These are phyloP conservation scores for Pangasianodon gigas DNA, from an alignment of 2,113 vertebrate species.

Conservation along the genomic window DNA sequence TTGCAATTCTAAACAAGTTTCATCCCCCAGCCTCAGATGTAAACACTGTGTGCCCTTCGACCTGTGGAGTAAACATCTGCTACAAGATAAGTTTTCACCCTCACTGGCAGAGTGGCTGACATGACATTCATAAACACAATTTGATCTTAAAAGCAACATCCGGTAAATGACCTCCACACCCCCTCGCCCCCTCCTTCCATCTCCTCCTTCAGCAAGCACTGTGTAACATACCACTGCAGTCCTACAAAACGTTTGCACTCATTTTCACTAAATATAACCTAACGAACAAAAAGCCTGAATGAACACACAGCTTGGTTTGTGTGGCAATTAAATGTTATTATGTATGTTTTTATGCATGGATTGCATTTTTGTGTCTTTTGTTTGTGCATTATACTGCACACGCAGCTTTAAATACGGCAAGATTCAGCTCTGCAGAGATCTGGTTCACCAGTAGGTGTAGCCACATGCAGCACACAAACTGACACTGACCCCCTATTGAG, in stretches of 20 bases:
- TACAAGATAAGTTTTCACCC: slow-evolving; percentile 73
- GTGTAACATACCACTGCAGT: slow-evolving; percentile 20
- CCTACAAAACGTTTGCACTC: neutral
- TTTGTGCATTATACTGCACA: neutral
- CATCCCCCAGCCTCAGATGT: slow-evolving; percentile 67
- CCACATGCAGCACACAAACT: slow-evolving; percentile 40
- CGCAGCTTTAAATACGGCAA: neutral
- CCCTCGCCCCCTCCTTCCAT: slow-evolving; percentile 13
- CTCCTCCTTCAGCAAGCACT: slow-evolving; percentile 18
- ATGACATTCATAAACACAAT: slow-evolving; percentile 70
- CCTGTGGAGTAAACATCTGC: slow-evolving; percentile 75
- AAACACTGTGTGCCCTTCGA: slow-evolving; percentile 74
- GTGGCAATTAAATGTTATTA: neutral
- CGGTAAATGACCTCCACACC: slow-evolving; percentile 58
- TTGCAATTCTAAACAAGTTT: slow-evolving; percentile 75
- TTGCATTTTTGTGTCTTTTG: neutral
- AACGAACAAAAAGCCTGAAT: neutral
- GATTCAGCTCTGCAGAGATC: slow-evolving; percentile 12
- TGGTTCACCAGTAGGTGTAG: slow-evolving; percentile 29
- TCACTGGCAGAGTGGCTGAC: slow-evolving; percentile 58
- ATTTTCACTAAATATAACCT: neutral
- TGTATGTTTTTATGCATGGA: neutral
- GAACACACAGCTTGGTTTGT: neutral
- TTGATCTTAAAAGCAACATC: slow-evolving; percentile 71
- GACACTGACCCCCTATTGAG: slow-evolving; percentile 36